phyloP scores from a whole-genome alignment of 2,113 vertebrate species.

The Saguinus imperator region DNA sequence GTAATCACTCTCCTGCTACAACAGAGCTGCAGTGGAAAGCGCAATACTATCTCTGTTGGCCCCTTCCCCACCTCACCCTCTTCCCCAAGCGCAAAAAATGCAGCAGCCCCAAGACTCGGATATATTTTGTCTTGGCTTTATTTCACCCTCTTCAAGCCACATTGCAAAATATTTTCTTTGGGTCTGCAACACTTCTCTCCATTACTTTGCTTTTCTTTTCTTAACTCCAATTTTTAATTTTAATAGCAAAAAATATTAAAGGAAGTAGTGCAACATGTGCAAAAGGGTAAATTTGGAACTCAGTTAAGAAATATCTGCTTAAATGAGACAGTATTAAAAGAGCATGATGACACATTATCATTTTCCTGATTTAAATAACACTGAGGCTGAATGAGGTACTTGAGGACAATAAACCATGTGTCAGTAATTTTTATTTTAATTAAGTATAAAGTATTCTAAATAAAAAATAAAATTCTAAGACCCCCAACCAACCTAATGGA shows the following conservation, averaged over 20 bases:
- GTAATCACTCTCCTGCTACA: not conserved
- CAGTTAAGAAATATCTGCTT: not conserved
- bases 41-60: not conserved
- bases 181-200: not conserved
- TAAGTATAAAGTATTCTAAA: slow-evolving; percentile 41
- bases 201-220: not conserved
- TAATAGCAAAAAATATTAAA: slow-evolving; percentile 15
- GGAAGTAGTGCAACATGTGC: not conserved
- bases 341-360: not conserved
- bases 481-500: too few relatives aligned
- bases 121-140: not conserved
- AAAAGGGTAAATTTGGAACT: not conserved
- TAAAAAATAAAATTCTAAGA: too few relatives aligned
- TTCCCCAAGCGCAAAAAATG: not conserved
- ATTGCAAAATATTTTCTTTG: not conserved
- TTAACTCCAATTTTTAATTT: not conserved
- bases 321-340: slow-evolving; percentile 4
- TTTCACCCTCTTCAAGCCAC: not conserved
- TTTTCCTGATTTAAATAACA: slow-evolving; percentile 2
- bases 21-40: not conserved
- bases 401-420: not conserved
- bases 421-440: slow-evolving; percentile 61
- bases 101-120: not conserved
- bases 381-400: not conserved
- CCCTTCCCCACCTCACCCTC: accelerated